phyloP scores from a whole-genome alignment of 2,797 vertebrate genomes.

The Pangasius djambal region DNA sequence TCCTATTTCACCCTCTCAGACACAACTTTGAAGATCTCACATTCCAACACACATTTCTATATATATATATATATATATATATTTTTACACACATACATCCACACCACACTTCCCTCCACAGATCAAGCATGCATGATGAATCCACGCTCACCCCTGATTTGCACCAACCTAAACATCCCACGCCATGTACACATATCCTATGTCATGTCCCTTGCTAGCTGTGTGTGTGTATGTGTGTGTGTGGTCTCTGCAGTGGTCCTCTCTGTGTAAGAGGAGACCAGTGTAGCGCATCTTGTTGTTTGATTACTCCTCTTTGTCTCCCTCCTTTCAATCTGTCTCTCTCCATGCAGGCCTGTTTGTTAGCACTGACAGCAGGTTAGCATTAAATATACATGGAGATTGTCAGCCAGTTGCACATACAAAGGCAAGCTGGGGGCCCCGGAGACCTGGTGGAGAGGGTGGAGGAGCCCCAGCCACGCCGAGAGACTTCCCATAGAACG shows the following conservation, averaged over 20 bases:
- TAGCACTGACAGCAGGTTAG: slow-evolving; percentile 85
- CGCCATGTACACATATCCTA: slow-evolving; percentile 7
- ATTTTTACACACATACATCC: neutral
- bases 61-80: too few relatives aligned
- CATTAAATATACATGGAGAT: slow-evolving; percentile 86
- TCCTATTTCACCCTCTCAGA: neutral
- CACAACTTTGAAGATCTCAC: neutral
- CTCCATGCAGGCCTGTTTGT: slow-evolving; percentile 82
- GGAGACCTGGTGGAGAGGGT: slow-evolving; percentile 68
- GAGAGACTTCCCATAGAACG: slow-evolving; percentile 44
- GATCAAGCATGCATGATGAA: neutral
- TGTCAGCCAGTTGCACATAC: slow-evolving; percentile 79
- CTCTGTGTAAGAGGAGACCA: slow-evolving; percentile 62
- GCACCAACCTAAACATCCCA: neutral
- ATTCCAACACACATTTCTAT: slow-evolving; percentile 4
- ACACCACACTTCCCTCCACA: slow-evolving; percentile 21
- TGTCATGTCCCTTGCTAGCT: slow-evolving; percentile 7
- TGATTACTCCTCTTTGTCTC: slow-evolving; percentile 68
- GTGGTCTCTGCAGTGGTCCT: slow-evolving; percentile 66
- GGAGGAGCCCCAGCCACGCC: slow-evolving; percentile 55
- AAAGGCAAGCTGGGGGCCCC: slow-evolving; percentile 73
- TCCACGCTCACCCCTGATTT: neutral
- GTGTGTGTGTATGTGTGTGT: slow-evolving; percentile 31
- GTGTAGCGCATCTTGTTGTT: slow-evolving; percentile 67
- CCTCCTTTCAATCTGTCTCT: slow-evolving; percentile 48